Base-by-base conservation (phyloP, 2,113 vertebrate genomes). In the Corapipo altera region DNA sequence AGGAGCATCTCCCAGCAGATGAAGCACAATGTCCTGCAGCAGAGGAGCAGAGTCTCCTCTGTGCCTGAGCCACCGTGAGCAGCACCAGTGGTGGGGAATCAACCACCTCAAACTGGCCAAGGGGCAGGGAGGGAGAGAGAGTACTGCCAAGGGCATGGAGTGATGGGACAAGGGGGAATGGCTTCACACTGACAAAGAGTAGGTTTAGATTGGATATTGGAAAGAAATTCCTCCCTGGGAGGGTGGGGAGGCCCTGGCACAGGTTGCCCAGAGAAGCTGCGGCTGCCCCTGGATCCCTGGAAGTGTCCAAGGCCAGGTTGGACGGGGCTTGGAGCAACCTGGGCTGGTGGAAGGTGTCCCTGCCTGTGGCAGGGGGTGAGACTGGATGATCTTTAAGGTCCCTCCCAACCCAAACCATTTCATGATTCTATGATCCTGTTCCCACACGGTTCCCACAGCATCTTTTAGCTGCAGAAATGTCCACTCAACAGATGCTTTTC, bases 51-150 rank as follows among this genome's bases (percentile, higher is more conserved):
- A 19, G 33, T 1, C 71, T 18, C 69, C 10, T 49, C 79, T 17
- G 59, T 0, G 4, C 49, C 54, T 4, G 30, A 62, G 73, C 33
- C 51, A 17, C 35, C 1, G 2, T 5, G 22, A 11, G 84, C 27
- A 33, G 44, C 44, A 14, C 2, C 66, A 9, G 4, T 5, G 21
- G 15, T 5, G 32, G 48, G 54, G 55, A 54, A 48, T 43, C 62
- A 52, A 58, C 7, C 76, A 43, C 48, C 88, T 14, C 43, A 20
- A 46, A 18, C 4, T 7, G 24, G 21, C 21, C 78, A 24, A 51
- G 51, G 54, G 44, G 46, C 3, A 4, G n/a, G 19, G 22, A 55
- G 17, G 11, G 54, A 44, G 22, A 35, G 35, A 28, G 61, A 20
- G 18, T 30, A 30, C 21, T 30, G 11, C 12, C 37, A 62, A 39